These are phyloP conservation scores for Rhinolophus sinicus DNA, from an alignment of 2,113 vertebrate species.

Conservation along the genomic window DNA sequence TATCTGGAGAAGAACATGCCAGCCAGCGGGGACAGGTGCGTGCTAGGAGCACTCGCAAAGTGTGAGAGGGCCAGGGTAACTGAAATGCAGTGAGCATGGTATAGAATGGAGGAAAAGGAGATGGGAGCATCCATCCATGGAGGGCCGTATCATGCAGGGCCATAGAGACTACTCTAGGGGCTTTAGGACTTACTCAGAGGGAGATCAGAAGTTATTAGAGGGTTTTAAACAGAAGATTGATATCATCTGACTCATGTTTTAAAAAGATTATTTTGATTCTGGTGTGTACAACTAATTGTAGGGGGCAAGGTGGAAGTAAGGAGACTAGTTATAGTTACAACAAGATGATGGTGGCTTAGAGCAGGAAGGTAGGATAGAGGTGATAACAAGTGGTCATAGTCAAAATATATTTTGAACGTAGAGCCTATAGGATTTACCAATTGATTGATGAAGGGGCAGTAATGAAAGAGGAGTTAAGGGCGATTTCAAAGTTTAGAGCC, in stretches of 20 bases:
- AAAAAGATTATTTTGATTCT: background rate
- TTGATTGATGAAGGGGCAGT: background rate
- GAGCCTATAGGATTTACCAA: background rate
- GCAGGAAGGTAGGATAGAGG: background rate
- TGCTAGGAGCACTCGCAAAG: no score
- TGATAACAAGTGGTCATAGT: background rate
- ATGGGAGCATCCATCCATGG: accelerated
- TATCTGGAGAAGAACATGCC: background rate
- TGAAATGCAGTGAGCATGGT: background rate
- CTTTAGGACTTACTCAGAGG: background rate
- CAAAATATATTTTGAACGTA: background rate
- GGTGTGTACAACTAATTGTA: background rate
- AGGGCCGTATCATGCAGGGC: accelerated
- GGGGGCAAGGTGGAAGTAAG: background rate
- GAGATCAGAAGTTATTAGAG: background rate
- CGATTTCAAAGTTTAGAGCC: background rate
- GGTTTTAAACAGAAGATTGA: background rate
- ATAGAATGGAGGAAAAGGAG: background rate
- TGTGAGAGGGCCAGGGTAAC: background rate
- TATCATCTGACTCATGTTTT: background rate
- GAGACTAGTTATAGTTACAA: background rate
- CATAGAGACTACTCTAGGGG: accelerated
- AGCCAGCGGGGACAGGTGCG: background rate
- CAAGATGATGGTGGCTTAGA: background rate
- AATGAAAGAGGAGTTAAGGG: background rate